Base-by-base conservation (phyloP, 2,113 vertebrate species). In the Salvelinus namaycush region DNA sequence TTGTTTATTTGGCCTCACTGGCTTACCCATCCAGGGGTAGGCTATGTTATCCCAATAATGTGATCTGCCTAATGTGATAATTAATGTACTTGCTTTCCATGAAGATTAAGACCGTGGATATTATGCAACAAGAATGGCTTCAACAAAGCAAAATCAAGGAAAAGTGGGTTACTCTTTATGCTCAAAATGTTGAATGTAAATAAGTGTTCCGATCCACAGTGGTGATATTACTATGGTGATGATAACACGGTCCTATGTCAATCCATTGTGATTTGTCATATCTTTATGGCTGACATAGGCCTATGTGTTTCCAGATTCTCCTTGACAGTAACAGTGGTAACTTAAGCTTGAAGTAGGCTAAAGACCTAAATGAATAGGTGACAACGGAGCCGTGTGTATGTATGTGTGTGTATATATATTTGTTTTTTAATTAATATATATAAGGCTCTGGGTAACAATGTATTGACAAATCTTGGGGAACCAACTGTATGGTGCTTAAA, bases 81-180 rank as follows among this genome's bases (percentile, higher is more conserved):
- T 48, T 26, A 70, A 70, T 70, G 68, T 70, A 70, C 68, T 70
- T 70, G 68, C 68, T 70, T 29, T 48, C 34, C 68, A 70, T 22
- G 20, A 70, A 70, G 34, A 70, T 70, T 70, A 70, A 70, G 68
- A 49, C 68, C 68, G 34, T 70, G 68, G 68, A 70, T 70, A 70
- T 70, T 70, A 70, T 70, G 68, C 68, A 70, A 48, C 68, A 70
- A 39, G 68, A 70, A 70, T 70, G 68, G 68, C 68, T 70, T 48
- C 68, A 70, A 24, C 68, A 70, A 70, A 49, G 68, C 39, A 48
- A 70, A 70, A 70, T 49, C 68, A 44, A n/a, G 39, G 44, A 27
- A 70, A 70, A 70, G 68, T 70, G 68, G 68, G 68, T 70, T 70
- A 31, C 44, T 48, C 31, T 70, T 70, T 29, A 70, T 70, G 68